Conservation (phyloP, 2,113 vertebrate species). For the Onychostruthus taczanowskii region DNA sequence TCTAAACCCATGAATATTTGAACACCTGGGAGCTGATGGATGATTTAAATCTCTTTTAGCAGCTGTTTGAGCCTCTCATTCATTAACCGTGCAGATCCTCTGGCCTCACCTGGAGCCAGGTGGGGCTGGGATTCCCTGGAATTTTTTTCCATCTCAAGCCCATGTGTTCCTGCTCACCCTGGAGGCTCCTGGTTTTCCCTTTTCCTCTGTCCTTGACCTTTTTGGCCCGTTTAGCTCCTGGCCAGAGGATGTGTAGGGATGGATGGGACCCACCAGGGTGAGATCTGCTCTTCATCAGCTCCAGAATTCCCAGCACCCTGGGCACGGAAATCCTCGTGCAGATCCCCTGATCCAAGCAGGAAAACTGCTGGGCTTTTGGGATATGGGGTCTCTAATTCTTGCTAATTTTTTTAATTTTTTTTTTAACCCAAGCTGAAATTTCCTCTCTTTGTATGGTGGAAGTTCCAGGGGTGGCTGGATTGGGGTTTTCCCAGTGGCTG, state of each 20-base stretch:
- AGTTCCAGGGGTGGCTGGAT: background rate
- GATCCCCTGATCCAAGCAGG: background rate
- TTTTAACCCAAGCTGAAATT: background rate
- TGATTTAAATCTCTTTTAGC: background rate
- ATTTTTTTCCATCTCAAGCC: background rate
- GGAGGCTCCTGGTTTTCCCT: background rate
- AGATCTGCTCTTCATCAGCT: background rate
- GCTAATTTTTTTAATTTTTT: no score
- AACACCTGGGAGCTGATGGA: background rate
- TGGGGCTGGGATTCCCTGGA: background rate
- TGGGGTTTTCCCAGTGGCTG: background rate
- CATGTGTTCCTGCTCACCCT: rapidly evolving
- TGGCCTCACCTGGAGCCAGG: background rate
- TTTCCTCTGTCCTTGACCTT: background rate
- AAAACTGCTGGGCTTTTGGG: background rate
- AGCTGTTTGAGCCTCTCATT: rapidly evolving
- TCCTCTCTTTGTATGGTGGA: background rate
- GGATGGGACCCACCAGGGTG: background rate
- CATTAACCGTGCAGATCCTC: background rate
- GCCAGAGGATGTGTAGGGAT: background rate
- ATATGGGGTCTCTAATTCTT: background rate
- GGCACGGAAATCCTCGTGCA: background rate
- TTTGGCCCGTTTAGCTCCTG: background rate
- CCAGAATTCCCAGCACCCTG: background rate
- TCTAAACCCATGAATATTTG: background rate